These are phyloP conservation scores for Harpagifer antarcticus DNA, from an alignment of 2,797 vertebrate genomes.

Conservation along the genomic window DNA sequence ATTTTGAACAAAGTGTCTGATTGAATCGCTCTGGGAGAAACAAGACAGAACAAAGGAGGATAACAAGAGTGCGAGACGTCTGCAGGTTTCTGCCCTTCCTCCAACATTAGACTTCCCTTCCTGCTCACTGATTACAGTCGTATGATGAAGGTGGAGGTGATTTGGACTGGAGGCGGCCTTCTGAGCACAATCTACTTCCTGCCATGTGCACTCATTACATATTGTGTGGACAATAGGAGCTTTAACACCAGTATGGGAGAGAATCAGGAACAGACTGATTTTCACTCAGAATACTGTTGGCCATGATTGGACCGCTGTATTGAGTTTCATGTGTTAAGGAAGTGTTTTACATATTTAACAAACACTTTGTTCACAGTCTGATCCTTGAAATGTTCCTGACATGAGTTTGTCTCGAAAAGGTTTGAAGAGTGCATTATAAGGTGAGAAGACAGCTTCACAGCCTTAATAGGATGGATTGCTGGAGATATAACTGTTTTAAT, in stretches of 20 bases:
- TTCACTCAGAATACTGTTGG: slow-evolving; percentile 1
- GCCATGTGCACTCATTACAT: slow-evolving; percentile 58
- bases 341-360: not conserved
- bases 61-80: slow-evolving; percentile 15
- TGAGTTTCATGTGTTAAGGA: not conserved
- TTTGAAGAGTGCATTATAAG: not conserved
- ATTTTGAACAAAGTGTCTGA: not conserved
- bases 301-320: not conserved
- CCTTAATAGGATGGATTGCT: slow-evolving; percentile 26
- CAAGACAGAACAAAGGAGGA: slow-evolving; percentile 24
- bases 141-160: slow-evolving; percentile 50
- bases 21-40: not conserved
- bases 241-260: not conserved
- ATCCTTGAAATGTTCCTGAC: slow-evolving; percentile 7
- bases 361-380: not conserved
- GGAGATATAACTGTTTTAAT: slow-evolving; percentile 3
- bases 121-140: slow-evolving; percentile 59
- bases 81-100: no score
- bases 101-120: not conserved
- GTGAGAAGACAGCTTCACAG: not conserved
- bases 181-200: slow-evolving; percentile 59
- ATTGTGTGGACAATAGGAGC: slow-evolving; percentile 48
- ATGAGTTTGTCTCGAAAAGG: not conserved
- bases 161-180: slow-evolving; percentile 57
- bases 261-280: not conserved